phyloP scores from a whole-genome alignment of 1,140 invertebrate genomes.

The Sesamia nonagrioides region DNA sequence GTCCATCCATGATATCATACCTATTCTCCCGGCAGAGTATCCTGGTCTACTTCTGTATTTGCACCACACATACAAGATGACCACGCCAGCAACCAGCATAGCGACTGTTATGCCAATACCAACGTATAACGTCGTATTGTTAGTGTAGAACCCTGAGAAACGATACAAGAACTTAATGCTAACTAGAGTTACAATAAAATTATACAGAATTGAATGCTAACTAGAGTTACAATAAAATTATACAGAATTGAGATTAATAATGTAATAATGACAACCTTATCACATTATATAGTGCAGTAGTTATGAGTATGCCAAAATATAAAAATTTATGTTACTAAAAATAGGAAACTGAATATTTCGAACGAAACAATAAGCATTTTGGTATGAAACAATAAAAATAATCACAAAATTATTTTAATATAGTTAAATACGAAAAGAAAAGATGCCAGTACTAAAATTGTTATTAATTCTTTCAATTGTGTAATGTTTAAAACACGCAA shows the following conservation, averaged over 20 bases:
- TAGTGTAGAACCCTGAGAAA: constrained; percentile 70
- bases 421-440: too few species aligned
- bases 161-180: neutral
- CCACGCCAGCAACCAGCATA: constrained; percentile 69
- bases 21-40: constrained; percentile 71
- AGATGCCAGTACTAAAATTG: too few species aligned
- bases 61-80: constrained; percentile 77
- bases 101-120: constrained; percentile 76
- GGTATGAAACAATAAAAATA: too few species aligned
- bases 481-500: too few species aligned
- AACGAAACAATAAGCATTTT: too few species aligned
- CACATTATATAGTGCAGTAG: too few species aligned
- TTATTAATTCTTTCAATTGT: too few species aligned
- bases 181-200: neutral
- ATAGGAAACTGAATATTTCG: too few species aligned
- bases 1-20: constrained; percentile 51
- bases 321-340: too few species aligned
- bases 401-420: too few species aligned
- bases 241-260: too few species aligned
- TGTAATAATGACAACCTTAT: too few species aligned
- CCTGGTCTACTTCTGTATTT: constrained; percentile 68
- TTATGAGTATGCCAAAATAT: neutral
- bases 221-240: neutral
- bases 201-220: neutral
- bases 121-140: constrained; percentile 73